These are phyloP conservation scores for Ambastaia sidthimunki DNA, from an alignment of 2,797 vertebrate species.

Conservation along the genomic window DNA sequence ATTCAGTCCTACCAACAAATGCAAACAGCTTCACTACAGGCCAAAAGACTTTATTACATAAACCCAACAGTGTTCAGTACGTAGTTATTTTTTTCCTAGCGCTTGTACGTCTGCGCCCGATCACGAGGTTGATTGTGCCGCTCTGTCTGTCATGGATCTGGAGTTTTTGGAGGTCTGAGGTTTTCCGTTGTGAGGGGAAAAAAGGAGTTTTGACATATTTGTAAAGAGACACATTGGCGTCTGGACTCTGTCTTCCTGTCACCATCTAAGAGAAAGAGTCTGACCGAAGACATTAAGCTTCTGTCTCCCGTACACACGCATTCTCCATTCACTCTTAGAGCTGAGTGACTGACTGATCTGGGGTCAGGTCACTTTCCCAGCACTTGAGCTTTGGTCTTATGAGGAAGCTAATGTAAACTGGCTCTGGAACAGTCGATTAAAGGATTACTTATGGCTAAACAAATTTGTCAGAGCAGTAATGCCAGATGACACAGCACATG, in stretches of 20 bases:
- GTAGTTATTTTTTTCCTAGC: background rate
- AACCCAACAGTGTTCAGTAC: constrained; percentile 39
- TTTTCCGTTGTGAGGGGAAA: constrained; percentile 45
- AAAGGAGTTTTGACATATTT: constrained; percentile 41
- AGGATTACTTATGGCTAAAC: background rate
- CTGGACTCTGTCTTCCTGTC: constrained; percentile 48
- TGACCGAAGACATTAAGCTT: constrained; percentile 48
- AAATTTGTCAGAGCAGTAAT: constrained; percentile 19
- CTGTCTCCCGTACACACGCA: constrained; percentile 19
- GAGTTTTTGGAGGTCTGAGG: constrained; percentile 27
- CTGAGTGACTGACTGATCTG: constrained; percentile 12
- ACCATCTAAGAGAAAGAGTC: background rate
- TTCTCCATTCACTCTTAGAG: constrained; percentile 1
- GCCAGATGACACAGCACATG: background rate
- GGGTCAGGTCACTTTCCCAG: background rate
- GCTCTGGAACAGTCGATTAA: constrained; percentile 15
- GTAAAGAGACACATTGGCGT: constrained; percentile 47
- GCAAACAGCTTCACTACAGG: constrained; percentile 12
- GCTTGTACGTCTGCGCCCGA: background rate
- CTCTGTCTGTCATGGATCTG: constrained; percentile 33
- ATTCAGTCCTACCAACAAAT: constrained; percentile 40
- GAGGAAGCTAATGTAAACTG: constrained; percentile 4
- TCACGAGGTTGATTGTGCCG: constrained; percentile 21
- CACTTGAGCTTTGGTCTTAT: constrained; percentile 18
- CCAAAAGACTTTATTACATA: constrained; percentile 53